Conservation (phyloP, 1,140 invertebrate genomes). For the Pogonognathellus flavescens region DNA sequence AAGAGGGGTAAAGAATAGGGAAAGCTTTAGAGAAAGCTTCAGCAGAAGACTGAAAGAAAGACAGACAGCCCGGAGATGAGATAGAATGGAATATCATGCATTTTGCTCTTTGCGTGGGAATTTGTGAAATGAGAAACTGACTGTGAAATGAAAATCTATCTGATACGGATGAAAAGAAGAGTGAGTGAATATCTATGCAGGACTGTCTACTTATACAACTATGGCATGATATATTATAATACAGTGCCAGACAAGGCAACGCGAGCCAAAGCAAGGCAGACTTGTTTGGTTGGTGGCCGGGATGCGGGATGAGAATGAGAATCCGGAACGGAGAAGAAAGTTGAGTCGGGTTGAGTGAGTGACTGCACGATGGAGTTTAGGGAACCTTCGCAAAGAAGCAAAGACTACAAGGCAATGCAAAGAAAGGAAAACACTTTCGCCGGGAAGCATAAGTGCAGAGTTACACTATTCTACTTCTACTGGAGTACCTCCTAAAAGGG, state of each 20-base stretch:
- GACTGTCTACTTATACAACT: not conserved
- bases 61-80: not conserved
- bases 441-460: no score
- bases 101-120: constrained; percentile 25
- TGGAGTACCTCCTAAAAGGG: not conserved
- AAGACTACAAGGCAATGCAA: no score
- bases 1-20: not conserved
- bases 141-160: constrained; percentile 43
- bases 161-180: constrained; percentile 35
- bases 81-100: constrained; percentile 5
- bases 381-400: no score
- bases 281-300: not conserved
- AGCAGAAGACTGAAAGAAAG: constrained; percentile 1
- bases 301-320: constrained; percentile 5
- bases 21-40: not conserved
- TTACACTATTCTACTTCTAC: no score
- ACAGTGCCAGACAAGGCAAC: not conserved
- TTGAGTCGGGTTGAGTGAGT: no score
- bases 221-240: not conserved
- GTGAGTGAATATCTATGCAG: constrained; percentile 8
- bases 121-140: constrained; percentile 35
- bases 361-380: no score
- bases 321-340: not conserved
- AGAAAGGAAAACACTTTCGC: no score
- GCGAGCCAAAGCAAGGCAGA: not conserved